Percentiles rank a stretch among this genome's conserved stretches.
Conservation (phyloP, 2,113 vertebrate species). For the Corythoichthys intestinalis region DNA sequence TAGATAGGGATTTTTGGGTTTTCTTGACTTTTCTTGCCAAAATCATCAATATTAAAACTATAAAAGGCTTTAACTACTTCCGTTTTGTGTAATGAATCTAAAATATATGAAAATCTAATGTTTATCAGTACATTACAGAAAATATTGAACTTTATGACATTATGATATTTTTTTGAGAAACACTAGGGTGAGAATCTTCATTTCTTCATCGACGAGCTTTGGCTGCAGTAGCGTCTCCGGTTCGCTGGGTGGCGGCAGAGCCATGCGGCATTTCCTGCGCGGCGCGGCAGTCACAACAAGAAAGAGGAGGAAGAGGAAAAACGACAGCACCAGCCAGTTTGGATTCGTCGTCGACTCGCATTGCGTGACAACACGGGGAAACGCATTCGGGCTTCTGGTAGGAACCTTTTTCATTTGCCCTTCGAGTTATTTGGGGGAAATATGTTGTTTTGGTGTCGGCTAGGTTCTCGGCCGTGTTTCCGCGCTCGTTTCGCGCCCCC, state of each 20-base stretch:
- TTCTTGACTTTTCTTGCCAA: no score
- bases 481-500: neutral
- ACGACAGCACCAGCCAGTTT: slow-evolving; percentile 52
- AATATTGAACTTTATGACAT: no score
- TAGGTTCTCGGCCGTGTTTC: slow-evolving; percentile 1
- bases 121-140: no score
- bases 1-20: no score
- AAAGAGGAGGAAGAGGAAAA: slow-evolving; percentile 72
- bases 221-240: slow-evolving; percentile 37
- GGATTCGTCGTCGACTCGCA: slow-evolving; percentile 67
- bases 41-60: no score
- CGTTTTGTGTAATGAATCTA: no score
- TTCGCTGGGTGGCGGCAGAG: slow-evolving; percentile 52
- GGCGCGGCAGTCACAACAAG: slow-evolving; percentile 61
- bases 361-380: slow-evolving; percentile 71
- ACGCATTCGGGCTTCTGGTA: slow-evolving; percentile 63
- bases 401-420: slow-evolving; percentile 27
- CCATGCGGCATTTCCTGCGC: slow-evolving; percentile 46
- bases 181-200: slow-evolving; percentile 11
- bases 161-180: no score
- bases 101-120: no score
- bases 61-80: no score
- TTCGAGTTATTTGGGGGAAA: neutral
- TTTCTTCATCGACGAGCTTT: neutral
- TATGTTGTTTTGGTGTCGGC: neutral